Percentiles rank a stretch among this genome's conserved stretches.
phyloP scores from a whole-genome alignment of 2,113 vertebrate genomes.

The Ceratotherium simum region DNA sequence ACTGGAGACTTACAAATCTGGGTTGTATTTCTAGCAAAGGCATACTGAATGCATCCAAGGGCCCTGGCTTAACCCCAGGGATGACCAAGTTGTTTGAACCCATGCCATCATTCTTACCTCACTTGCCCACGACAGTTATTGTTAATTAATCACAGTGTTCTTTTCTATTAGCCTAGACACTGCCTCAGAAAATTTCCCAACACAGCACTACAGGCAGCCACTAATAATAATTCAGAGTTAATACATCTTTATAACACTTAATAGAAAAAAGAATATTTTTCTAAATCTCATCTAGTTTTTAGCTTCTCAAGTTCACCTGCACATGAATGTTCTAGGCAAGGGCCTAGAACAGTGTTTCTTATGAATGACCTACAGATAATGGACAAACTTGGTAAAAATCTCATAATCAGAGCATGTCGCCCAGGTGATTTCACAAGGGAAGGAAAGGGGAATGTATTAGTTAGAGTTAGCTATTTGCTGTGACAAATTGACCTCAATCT shows the following conservation, averaged over 20 bases:
- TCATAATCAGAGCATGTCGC: background rate
- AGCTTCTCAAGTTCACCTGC: background rate
- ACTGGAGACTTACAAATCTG: background rate
- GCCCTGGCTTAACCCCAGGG: constrained; percentile 27
- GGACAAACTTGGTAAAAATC: background rate
- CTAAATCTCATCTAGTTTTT: background rate
- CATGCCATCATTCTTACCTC: constrained; percentile 7
- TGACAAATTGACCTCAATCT: background rate
- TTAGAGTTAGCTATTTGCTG: background rate
- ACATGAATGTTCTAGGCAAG: background rate
- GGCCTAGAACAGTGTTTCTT: background rate
- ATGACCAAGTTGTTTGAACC: constrained; percentile 43
- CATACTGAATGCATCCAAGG: background rate
- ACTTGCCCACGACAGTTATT: background rate
- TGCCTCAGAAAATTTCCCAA: background rate
- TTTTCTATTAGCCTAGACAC: constrained; percentile 27
- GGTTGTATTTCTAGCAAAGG: constrained; percentile 55
- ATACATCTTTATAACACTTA: background rate
- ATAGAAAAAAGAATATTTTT: background rate
- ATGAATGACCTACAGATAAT: background rate
- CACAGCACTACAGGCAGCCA: background rate
- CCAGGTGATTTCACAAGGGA: background rate
- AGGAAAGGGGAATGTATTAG: background rate
- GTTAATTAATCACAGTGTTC: constrained; percentile 53
- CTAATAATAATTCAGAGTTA: background rate